Evolutionary conservation across 2,113 vertebrate genomes (phyloP).

Genomic region (Sylvietta virens): DNA sequence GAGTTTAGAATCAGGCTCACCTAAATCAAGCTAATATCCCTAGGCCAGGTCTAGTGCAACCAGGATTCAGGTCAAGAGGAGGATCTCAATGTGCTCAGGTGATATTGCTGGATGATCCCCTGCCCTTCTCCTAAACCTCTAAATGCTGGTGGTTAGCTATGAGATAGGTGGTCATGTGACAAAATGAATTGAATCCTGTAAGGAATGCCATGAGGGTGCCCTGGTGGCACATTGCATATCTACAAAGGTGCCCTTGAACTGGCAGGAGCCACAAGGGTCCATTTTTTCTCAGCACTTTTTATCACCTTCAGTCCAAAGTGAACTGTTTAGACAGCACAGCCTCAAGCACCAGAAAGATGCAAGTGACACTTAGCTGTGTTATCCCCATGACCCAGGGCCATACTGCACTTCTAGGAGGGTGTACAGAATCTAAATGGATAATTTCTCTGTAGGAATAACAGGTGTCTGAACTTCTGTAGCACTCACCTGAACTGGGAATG

Average conservation of each 20-base stretch:
- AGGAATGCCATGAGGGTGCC: neutral
- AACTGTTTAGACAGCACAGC: neutral
- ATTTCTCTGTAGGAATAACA: neutral
- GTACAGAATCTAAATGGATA: neutral
- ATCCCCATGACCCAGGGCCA: neutral
- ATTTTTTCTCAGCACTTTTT: neutral
- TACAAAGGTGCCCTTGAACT: accelerated
- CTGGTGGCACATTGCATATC: neutral
- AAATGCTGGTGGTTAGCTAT: neutral
- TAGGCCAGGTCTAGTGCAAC: neutral
- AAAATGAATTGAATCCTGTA: neutral
- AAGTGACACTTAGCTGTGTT: neutral
- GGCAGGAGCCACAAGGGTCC: neutral
- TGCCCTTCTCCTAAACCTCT: neutral
- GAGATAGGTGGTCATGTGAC: neutral
- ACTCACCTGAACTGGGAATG: neutral
- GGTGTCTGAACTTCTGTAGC: neutral
- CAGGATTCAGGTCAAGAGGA: neutral
- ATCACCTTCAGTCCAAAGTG: neutral
- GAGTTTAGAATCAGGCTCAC: neutral
- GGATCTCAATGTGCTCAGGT: neutral
- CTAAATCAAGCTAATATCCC: neutral
- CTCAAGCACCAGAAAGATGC: neutral
- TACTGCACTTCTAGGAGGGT: accelerated
- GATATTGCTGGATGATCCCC: neutral